Evolutionary conservation across 2,797 vertebrate genomes (phyloP), one percentile per base, ranked within the genome.

Genomic region (Notoglanidium macrostoma): DNA sequence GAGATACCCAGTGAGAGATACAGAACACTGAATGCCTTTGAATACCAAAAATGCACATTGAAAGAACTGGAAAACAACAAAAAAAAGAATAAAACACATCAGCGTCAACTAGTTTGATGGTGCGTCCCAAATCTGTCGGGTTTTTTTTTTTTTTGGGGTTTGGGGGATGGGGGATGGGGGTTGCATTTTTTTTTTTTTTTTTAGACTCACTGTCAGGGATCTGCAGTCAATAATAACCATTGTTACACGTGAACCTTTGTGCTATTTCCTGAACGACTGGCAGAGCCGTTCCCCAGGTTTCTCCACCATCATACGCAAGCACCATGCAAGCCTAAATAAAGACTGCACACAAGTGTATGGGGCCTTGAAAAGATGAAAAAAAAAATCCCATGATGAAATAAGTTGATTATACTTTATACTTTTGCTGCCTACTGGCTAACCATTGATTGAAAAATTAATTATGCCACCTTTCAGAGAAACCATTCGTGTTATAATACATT

Each of bases 71-170:
- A 11, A 21, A 46, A 17, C 0, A 44, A 46, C 44, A 15, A 35
- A 44, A 26, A 26, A 59, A 14, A 0, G 5, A 63, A 81, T 46
- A 74, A 63, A 51, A 40, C 14, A 9, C 51, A 63, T 51, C 59
- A 55, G 61, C 29, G 61, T 68, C 76, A 72, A 74, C 49, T 29
- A 32, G 72, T 77, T 77, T 78, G 68, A 87, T 63, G 15, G 29
- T 1, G 11, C 12, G 65, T 35, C 35, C 67, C 46, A 73, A 74
- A 83, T 59, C 21, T 12, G 17, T 78, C 55, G 7, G 5, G 0
- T 68, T 29, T 32, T 29, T 35, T 35, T 51, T 65, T 10, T 49
- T 49, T 49, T 49, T 49, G 2, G 46, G 46, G 46, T 49, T 49
- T 49, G 35, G 35, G 35, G 35, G 35, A 35, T 35, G 35, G 35